Conservation (phyloP, 2,888 invertebrate species). For the Acleris sparsana region DNA sequence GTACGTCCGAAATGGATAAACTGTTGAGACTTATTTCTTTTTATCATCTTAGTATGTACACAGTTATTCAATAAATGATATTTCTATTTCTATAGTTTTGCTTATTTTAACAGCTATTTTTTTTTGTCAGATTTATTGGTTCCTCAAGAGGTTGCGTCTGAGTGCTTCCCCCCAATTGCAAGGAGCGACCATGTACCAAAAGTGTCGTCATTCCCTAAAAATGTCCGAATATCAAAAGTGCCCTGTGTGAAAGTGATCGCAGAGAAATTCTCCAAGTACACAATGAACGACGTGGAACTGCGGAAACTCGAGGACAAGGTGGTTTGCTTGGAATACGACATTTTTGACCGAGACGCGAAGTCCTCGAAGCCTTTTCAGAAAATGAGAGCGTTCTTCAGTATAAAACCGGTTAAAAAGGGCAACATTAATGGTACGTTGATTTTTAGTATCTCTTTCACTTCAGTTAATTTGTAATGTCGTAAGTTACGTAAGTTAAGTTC, state of each 20-base stretch:
- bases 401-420: conserved; percentile 48
- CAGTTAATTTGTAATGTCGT: too few relatives aligned
- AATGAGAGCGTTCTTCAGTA: conserved; percentile 68
- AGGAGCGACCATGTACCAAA: too few relatives aligned
- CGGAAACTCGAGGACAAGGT: conserved; percentile 68
- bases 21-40: too few relatives aligned
- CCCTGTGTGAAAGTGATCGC: conserved; percentile 68
- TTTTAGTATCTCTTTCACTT: neutral
- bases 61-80: too few relatives aligned
- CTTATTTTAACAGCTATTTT: too few relatives aligned
- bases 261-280: conserved; percentile 64
- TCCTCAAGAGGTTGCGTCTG: too few relatives aligned
- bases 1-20: too few relatives aligned
- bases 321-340: conserved; percentile 72
- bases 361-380: conserved; percentile 51
- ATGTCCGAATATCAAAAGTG: conserved; percentile 57
- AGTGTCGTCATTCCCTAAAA: conserved; percentile 37
- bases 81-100: too few relatives aligned
- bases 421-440: conserved; percentile 34
- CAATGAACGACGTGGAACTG: conserved; percentile 63
- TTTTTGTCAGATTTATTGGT: too few relatives aligned
- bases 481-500: too few relatives aligned
- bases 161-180: too few relatives aligned
- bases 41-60: too few relatives aligned
- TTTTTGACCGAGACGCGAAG: conserved; percentile 48